phyloP scores from a whole-genome alignment of 2,113 vertebrate species.

The Eleginops maclovinus region DNA sequence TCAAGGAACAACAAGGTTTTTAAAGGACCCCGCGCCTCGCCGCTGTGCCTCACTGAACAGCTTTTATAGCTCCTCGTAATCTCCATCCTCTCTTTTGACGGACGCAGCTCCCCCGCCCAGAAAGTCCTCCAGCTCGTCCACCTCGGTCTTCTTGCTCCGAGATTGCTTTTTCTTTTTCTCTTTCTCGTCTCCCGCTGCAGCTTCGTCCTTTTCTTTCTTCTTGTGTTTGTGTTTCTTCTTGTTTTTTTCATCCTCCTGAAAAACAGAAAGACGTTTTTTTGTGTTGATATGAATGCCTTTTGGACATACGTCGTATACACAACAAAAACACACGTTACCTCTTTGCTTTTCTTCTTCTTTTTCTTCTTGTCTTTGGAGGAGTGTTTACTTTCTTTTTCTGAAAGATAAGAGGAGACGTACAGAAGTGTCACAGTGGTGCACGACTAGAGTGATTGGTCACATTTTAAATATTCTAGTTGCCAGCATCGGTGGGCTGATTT shows the following conservation, averaged over 20 bases:
- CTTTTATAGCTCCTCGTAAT: conserved; percentile 95
- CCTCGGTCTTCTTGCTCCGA: conserved; percentile 83
- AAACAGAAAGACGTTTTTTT: not conserved
- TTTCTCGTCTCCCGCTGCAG: conserved; percentile 75
- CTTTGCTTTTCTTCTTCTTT: conserved; percentile 94
- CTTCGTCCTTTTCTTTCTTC: conserved; percentile 90
- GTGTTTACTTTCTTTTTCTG: conserved; percentile 88
- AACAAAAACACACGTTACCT: conserved; percentile 80
- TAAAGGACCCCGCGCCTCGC: too few species aligned
- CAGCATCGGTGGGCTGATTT: too few species aligned
- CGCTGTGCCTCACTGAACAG: not conserved
- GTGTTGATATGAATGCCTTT: not conserved
- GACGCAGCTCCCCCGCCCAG: conserved; percentile 83
- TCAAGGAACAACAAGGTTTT: conserved; percentile 42
- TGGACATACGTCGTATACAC: not conserved
- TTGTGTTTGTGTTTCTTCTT: conserved; percentile 91
- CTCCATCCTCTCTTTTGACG: conserved; percentile 86
- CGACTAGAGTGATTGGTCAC: not conserved
- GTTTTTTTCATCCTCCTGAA: conserved; percentile 91
- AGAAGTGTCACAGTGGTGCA: not conserved
- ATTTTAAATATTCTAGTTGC: not conserved
- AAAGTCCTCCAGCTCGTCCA: conserved; percentile 94
- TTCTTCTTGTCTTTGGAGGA: conserved; percentile 91
- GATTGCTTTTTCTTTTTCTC: conserved; percentile 87
- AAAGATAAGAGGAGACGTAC: conserved; percentile 32